Evolutionary conservation across 1,140 invertebrate species (phyloP), one percentile per base, ranked within the genome.

Genomic region (Nomia melanderi): DNA sequence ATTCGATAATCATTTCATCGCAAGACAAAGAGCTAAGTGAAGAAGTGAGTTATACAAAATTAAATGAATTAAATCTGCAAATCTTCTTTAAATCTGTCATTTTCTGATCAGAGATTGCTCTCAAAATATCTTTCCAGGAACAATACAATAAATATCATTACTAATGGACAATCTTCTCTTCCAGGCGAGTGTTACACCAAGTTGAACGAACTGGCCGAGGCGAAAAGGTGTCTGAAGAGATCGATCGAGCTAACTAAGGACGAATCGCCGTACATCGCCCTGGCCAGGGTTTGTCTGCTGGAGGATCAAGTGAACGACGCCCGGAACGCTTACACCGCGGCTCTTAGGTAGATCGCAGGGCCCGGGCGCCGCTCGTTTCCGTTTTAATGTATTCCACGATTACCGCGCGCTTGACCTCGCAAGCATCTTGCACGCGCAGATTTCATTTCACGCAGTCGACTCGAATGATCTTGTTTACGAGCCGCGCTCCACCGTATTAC

Each of bases 201-300:
- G 84, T 82, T 95, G 60, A 93, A 93, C 65, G 91, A 94, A 62
- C 82, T 92, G 54, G 88, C 93, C 57, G 93, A 95, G 84, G 96
- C 96, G 0, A 95, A 96, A 82, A 93, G 94, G 65, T 95, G 96
- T 88, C 94, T 97, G 12, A 93, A 94, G 72, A 93, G 94, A 87
- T 96, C 97, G 9, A 94, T 96, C 8, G 93, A 95, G 84, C 91
- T 95, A 56, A 95, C 96, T 64, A 95, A 95, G 82, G 95, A 95
- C 88, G 94, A 96, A 85, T 92, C 95, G 62, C 96, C 96, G 17
- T 96, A 95, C 86, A 88, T 95, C 36, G 93, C 95, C 65, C 89
- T 98, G 9, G 96, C 95, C 0, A 95, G 95, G 90, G 93, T 97
- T 31, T 94, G 95, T 82, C 91, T 96, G 9, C 89, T 93, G 59